Conservation (phyloP, 2,113 vertebrate genomes). For the Perca schrenkii region DNA sequence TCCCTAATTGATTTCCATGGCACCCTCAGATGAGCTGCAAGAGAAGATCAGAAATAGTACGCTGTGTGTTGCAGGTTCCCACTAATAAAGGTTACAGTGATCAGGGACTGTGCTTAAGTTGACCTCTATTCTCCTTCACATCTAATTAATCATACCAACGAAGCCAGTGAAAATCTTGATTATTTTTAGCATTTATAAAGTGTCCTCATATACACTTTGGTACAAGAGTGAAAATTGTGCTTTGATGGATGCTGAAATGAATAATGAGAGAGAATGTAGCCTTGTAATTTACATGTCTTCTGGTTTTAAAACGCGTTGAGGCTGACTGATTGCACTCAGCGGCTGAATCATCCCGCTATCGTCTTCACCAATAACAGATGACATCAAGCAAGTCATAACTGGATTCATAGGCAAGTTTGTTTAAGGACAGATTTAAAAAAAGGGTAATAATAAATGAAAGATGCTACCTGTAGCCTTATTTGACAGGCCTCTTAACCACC, state of each 20-base stretch:
- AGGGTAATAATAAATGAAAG: neutral
- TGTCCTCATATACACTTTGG: conserved; percentile 37
- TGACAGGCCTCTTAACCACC: conserved; percentile 42
- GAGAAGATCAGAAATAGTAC: neutral
- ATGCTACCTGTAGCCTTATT: conserved; percentile 14
- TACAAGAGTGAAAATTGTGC: conserved; percentile 45
- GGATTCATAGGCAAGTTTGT: conserved; percentile 50
- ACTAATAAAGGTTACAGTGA: conserved; percentile 5
- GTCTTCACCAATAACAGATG: conserved; percentile 31
- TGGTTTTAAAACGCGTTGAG: conserved; percentile 19
- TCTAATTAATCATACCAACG: conserved; percentile 28
- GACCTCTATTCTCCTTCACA: conserved; percentile 42
- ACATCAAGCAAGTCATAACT: conserved; percentile 22
- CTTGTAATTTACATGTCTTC: conserved; percentile 58
- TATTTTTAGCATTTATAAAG: conserved; percentile 31
- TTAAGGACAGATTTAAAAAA: conserved; percentile 11
- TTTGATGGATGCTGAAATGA: conserved; percentile 39
- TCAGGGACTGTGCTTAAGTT: conserved; percentile 19
- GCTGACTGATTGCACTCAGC: conserved; percentile 51
- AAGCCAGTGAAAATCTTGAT: conserved; percentile 27
- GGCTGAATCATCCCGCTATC: conserved; percentile 2
- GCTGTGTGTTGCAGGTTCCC: conserved; percentile 17
- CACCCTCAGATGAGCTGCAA: conserved; percentile 41
- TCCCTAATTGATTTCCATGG: conserved; percentile 73
- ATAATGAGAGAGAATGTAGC: conserved; percentile 38